phyloP scores from a whole-genome alignment of 64 coral and sea anemone species.

The Pocillopora verrucosa region DNA sequence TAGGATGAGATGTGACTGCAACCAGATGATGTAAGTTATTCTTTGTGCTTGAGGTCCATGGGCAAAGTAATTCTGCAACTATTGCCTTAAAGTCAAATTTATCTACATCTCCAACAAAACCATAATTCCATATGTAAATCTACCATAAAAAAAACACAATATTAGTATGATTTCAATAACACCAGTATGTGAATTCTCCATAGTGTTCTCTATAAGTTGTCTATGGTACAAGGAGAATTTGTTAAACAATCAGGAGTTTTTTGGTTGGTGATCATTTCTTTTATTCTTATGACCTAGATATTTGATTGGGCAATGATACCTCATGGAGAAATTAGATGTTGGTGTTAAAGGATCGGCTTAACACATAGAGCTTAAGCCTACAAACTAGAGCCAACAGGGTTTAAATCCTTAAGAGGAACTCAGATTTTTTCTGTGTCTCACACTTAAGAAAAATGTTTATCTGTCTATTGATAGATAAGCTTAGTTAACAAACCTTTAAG shows the following conservation, averaged over 20 bases:
- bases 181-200: neutral
- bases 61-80: slow-evolving; percentile 62
- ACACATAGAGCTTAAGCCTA: too few species aligned
- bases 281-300: too few species aligned
- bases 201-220: too few species aligned
- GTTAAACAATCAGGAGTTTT: too few species aligned
- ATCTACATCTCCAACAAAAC: slow-evolving; percentile 43
- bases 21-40: slow-evolving; percentile 22
- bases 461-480: neutral
- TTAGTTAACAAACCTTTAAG: slow-evolving; percentile 65
- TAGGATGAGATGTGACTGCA: slow-evolving; percentile 51
- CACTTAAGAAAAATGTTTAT: neutral
- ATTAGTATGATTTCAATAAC: neutral
- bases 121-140: slow-evolving; percentile 66
- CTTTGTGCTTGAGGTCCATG: slow-evolving; percentile 25
- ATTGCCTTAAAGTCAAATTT: slow-evolving; percentile 78
- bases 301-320: too few species aligned
- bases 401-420: too few species aligned
- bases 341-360: too few species aligned
- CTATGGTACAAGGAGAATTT: too few species aligned
- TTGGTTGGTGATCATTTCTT: too few species aligned
- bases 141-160: slow-evolving; percentile 10
- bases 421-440: too few species aligned
- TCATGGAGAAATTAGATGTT: too few species aligned
- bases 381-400: too few species aligned